A percentile compares a stretch with the other conserved stretches of the same genome.
Conservation (phyloP, 1,140 invertebrate species). For the Bombus waltoni region DNA sequence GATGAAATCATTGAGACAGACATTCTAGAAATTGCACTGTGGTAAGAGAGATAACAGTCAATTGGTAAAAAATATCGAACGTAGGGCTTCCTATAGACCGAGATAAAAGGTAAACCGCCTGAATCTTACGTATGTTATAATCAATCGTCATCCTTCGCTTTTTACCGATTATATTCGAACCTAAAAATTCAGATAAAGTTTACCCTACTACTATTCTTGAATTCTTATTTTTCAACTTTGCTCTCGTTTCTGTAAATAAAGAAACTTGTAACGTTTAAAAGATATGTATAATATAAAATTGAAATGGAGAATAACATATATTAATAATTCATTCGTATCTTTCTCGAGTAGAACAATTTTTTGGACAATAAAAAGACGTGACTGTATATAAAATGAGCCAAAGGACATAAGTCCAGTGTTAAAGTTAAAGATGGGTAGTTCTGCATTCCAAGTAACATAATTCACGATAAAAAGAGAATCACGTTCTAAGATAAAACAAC, state of each 20-base stretch:
- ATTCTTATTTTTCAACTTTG: background rate
- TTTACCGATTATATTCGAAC: background rate
- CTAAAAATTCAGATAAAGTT: background rate
- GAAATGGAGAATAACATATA: background rate
- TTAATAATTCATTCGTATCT: background rate
- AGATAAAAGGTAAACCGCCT: background rate
- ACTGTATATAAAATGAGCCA: background rate
- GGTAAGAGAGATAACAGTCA: background rate
- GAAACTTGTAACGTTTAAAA: background rate
- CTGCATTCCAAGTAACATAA: background rate
- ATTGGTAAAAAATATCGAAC: background rate
- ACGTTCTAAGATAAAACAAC: background rate
- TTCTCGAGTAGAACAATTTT: background rate
- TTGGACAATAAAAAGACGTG: background rate
- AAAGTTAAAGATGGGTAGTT: background rate
- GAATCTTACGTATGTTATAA: too few relatives aligned
- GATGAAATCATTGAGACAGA: constrained; percentile 2
- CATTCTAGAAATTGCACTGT: constrained; percentile 6
- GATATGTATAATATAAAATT: background rate
- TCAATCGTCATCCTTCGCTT: background rate
- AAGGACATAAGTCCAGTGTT: too few relatives aligned
- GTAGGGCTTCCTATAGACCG: too few relatives aligned
- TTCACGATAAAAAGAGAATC: background rate
- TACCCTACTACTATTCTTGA: background rate
- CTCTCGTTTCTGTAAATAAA: background rate